Evolutionary conservation across 2,888 invertebrate genomes (phyloP).

Genomic region (Dysmachus trigonus): DNA sequence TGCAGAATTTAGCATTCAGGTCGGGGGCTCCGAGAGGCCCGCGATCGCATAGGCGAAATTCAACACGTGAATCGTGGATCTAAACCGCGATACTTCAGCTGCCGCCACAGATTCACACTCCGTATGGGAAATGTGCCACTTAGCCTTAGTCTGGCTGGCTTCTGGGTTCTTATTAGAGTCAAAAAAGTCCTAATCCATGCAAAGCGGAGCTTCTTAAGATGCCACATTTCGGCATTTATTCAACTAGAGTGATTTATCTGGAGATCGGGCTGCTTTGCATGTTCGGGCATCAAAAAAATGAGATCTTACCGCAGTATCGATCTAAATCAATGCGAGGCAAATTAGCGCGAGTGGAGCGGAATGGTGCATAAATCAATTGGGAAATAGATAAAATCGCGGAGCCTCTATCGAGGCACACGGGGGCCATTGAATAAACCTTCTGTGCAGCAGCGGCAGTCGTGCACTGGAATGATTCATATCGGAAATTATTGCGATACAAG

Average conservation of each 20-base stretch:
- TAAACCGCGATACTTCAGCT: not conserved
- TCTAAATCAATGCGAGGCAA: not conserved
- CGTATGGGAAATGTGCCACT: not conserved
- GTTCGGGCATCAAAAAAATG: not conserved
- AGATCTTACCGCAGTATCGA: not conserved
- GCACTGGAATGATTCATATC: constrained; percentile 33
- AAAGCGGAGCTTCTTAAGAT: not conserved
- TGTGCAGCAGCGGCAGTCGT: constrained; percentile 10
- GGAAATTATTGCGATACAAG: constrained; percentile 37
- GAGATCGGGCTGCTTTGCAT: not conserved
- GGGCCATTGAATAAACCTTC: not conserved
- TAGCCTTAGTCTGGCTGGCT: not conserved
- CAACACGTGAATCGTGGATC: not conserved
- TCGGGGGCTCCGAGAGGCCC: not conserved
- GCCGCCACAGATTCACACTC: not conserved
- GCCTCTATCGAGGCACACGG: not conserved
- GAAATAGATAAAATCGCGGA: not conserved
- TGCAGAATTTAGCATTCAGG: not conserved
- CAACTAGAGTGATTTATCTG: not conserved
- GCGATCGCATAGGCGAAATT: not conserved
- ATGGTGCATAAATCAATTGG: not conserved
- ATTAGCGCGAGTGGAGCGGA: not conserved
- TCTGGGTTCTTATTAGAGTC: not conserved
- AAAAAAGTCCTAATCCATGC: not conserved
- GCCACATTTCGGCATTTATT: not conserved